Conservation (phyloP, 2,888 invertebrate genomes). For the Hypercompe scribonia region DNA sequence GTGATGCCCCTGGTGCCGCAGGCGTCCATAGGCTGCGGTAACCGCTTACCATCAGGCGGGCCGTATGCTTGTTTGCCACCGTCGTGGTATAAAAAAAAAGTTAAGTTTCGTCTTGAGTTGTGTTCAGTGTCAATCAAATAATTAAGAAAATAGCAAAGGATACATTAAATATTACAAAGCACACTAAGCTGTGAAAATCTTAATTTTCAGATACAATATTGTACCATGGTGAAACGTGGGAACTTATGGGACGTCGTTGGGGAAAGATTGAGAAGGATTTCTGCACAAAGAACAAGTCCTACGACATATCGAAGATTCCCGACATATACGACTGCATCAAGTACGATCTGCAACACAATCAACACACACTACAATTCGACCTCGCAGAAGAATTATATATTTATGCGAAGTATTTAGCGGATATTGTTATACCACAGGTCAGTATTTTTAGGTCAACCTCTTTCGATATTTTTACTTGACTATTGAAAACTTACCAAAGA, state of each 20-base stretch:
- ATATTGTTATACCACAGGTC: slow-evolving; percentile 99
- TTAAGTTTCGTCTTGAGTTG: no score
- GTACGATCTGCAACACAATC: slow-evolving; percentile 99
- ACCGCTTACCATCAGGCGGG: no score
- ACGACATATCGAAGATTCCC: slow-evolving; percentile 99
- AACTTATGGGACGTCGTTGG: slow-evolving; percentile 98
- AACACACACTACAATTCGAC: slow-evolving; percentile 96
- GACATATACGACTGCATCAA: slow-evolving; percentile 99
- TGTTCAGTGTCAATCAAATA: no score
- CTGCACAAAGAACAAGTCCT: slow-evolving; percentile 95
- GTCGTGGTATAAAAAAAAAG: no score
- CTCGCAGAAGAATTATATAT: slow-evolving; percentile 97
- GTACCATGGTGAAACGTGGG: slow-evolving; percentile 99
- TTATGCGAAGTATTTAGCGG: slow-evolving; percentile 98
- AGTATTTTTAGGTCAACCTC: slow-evolving; percentile 26
- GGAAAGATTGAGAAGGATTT: slow-evolving; percentile 99
- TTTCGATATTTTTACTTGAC: no score
- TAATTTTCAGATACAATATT: slow-evolving; percentile 91
- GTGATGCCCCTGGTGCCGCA: no score
- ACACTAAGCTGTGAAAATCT: background rate
- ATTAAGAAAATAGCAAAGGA: no score
- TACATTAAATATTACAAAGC: background rate
- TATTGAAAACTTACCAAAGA: no score
- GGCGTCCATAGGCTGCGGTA: no score
- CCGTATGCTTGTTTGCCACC: no score